Base-by-base conservation (phyloP, 1,140 invertebrate species). In the Plectrocnemia conspersa region DNA sequence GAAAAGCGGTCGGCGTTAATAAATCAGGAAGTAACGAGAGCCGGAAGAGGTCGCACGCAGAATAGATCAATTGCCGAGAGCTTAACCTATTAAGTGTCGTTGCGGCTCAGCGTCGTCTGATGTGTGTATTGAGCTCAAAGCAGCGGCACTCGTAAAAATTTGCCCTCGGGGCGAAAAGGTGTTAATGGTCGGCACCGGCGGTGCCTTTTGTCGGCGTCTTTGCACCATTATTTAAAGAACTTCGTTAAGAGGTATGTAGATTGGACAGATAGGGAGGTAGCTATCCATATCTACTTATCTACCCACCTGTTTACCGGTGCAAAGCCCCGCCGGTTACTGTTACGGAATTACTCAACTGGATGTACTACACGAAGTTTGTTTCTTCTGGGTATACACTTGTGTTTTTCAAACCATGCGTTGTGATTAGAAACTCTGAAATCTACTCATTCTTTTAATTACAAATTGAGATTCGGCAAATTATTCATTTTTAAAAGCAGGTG, bases 211-310 rank as follows among this genome's bases (percentile, higher is more conserved):
- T 50, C 47, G 47, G 47, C 47, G 22, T 50, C 47, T 50, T 50
- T 50, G 47, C 47, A 38, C 33, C 47, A 50, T 50, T 50, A 50
- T 50, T 50, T 50, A 50, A 50, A 50, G 47, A 50, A 38, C 13
- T 50, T 50, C 47, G 47, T 50, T 50, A 50, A 50, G 47, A 50
- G 47, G 47, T 50, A 50, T 50, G 47, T 50, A 50, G 47, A 50
- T 50, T 50, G 47, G 38, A 18, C 47, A 18, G 44, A 35, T 29
- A 50, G 47, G 45, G 32, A 48, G 45, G 45, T 24, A 32, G 24
- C 35, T 16, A 38, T 38, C 35, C 35, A 38, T 16, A 38, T 38
- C 35, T 38, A 38, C 35, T 38, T 38, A 38, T 38, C 35, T 23
- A 38, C 47, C 47, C 47, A 50, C 47, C 47, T 50, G 47, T 50